These are phyloP conservation scores for Phrynocephalus vlangalii DNA, from an alignment of 2,797 vertebrate genomes.

Conservation along the genomic window DNA sequence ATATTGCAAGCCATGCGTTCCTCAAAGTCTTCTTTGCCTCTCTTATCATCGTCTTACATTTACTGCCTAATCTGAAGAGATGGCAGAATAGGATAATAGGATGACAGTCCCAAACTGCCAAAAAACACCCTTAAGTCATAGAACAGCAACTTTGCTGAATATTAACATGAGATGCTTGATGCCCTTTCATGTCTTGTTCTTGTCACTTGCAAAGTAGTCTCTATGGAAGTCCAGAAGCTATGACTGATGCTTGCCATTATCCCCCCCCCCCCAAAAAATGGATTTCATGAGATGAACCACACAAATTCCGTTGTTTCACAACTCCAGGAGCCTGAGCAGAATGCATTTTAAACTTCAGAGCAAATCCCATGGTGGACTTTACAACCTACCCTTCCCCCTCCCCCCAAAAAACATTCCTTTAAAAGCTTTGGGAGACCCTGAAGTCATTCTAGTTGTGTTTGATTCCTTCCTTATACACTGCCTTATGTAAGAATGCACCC, in stretches of 20 bases:
- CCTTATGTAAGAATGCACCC: conserved; percentile 45
- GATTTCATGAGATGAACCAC: conserved; percentile 42
- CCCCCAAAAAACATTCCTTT: conserved; percentile 52
- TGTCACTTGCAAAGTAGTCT: not conserved
- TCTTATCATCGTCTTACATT: too few relatives aligned
- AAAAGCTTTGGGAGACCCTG: conserved; percentile 61
- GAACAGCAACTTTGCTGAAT: conserved; percentile 18
- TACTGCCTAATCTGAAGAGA: not conserved
- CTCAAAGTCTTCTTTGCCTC: too few relatives aligned
- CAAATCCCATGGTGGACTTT: conserved; percentile 53
- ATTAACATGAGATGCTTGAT: not conserved
- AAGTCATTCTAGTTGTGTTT: conserved; percentile 56
- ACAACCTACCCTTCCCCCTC: conserved; percentile 1
- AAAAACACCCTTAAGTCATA: not conserved
- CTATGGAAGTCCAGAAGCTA: not conserved
- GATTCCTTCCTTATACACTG: conserved; percentile 49
- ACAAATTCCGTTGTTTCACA: conserved; percentile 47
- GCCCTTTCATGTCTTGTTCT: conserved; percentile 7
- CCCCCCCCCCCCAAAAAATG: conserved; percentile 27
- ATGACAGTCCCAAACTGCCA: not conserved
- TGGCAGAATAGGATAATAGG: not conserved
- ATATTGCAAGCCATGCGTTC: too few relatives aligned
- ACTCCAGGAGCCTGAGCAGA: conserved; percentile 41
- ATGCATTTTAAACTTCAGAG: conserved; percentile 48
- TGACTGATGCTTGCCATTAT: conserved; percentile 40